phyloP scores from a whole-genome alignment of 2,888 invertebrate genomes.

The Metacarcinus magister region DNA sequence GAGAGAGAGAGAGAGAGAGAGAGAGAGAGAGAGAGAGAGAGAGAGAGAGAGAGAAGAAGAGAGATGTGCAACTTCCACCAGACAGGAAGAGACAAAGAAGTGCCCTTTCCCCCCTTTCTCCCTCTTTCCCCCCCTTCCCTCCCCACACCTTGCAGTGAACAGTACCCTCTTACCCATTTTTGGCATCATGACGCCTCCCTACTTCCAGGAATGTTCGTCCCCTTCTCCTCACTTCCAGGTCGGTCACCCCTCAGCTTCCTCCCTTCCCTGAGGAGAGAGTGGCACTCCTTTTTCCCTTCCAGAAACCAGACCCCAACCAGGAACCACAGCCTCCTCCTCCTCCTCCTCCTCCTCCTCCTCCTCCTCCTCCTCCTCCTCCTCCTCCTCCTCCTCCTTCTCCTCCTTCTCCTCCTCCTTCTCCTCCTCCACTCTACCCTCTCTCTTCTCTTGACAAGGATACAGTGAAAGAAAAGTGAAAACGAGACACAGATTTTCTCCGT shows the following conservation, averaged over 20 bases:
- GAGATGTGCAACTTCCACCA: not conserved
- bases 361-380: no score
- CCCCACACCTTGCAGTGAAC: not conserved
- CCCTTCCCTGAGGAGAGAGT: not conserved
- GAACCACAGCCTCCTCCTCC: not conserved
- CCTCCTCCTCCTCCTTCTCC: not conserved
- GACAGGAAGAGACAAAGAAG: not conserved
- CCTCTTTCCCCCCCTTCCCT: no score
- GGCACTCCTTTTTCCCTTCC: not conserved
- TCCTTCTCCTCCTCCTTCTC: not conserved
- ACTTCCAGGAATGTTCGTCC: not conserved
- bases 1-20: not conserved
- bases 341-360: not conserved
- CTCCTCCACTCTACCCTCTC: not conserved
- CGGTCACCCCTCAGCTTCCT: not conserved
- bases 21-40: not conserved
- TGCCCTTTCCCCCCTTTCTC: not conserved
- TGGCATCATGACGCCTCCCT: not conserved
- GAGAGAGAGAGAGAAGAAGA: not conserved
- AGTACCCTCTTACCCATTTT: not conserved
- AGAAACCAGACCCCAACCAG: not conserved
- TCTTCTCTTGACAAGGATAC: not conserved
- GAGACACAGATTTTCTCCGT: not conserved
- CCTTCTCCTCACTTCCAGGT: conserved; percentile 4
- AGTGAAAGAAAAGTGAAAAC: conserved; percentile 42